These are phyloP conservation scores for Cerceris ruficornis DNA, from an alignment of 2,888 invertebrate genomes.

Conservation along the genomic window DNA sequence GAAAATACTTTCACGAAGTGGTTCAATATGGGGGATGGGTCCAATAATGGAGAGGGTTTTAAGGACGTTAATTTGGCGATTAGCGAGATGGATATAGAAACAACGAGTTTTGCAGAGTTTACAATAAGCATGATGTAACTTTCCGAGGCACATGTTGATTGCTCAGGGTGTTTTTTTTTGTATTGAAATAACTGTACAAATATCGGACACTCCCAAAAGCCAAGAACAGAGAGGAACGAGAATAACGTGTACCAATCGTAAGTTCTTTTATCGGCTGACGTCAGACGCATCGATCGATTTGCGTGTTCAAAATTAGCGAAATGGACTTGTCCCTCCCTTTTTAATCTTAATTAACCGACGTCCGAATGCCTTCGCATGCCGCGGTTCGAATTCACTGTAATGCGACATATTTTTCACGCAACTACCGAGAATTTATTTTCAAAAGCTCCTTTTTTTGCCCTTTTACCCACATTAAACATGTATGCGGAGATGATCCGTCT, in stretches of 20 bases:
- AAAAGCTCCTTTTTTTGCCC: not conserved
- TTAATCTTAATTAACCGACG: conserved; percentile 26
- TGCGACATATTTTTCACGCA: not conserved
- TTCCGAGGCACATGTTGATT: too few species aligned
- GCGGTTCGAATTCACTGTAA: not conserved
- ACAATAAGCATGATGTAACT: too few species aligned
- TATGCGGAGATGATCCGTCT: too few species aligned
- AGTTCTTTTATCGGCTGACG: conserved; percentile 18
- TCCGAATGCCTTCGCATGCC: conserved; percentile 7
- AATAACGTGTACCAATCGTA: not conserved
- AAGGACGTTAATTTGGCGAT: too few species aligned
- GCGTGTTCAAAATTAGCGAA: conserved; percentile 35
- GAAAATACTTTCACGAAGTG: too few species aligned
- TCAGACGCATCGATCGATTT: conserved; percentile 31
- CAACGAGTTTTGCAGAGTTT: too few species aligned
- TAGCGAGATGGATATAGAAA: too few species aligned
- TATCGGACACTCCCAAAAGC: not conserved
- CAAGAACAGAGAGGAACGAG: not conserved
- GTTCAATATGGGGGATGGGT: too few species aligned
- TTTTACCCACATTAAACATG: not conserved
- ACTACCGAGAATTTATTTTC: not conserved
- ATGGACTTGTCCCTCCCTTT: conserved; percentile 5
- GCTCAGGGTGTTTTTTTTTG: too few species aligned
- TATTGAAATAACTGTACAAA: too few species aligned
- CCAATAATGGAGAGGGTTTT: too few species aligned